A percentile compares a stretch with the other conserved stretches of the same genome.
Conservation (phyloP, 1,140 invertebrate species). For the Nixonia krombeini region DNA sequence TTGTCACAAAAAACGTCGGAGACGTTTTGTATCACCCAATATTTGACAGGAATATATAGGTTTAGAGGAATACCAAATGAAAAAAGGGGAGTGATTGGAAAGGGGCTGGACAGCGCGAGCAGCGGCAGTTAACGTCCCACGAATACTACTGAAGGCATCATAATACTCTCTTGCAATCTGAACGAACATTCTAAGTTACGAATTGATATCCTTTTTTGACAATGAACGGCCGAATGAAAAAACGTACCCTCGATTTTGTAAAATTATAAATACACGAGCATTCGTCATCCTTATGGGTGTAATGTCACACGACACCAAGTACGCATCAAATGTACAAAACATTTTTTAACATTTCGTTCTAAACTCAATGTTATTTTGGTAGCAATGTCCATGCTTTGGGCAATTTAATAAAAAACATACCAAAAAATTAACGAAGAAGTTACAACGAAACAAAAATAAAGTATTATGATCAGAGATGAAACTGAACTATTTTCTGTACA, state of each 20-base stretch:
- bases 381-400: no score
- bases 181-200: no score
- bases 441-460: no score
- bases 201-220: conserved; percentile 27
- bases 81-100: conserved; percentile 40
- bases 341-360: no score
- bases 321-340: neutral
- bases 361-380: no score
- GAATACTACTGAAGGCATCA: conserved; percentile 50
- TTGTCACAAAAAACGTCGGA: no score
- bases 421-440: no score
- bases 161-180: conserved; percentile 35
- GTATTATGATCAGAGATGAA: no score
- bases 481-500: no score
- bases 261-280: neutral
- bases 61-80: conserved; percentile 16
- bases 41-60: no score
- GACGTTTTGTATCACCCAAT: no score
- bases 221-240: conserved; percentile 10
- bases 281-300: neutral
- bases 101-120: conserved; percentile 72
- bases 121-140: conserved; percentile 73
- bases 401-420: no score
- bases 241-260: neutral
- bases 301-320: neutral